These are phyloP conservation scores for Dioctria linearis DNA, from an alignment of 2,888 invertebrate genomes.

Conservation along the genomic window DNA sequence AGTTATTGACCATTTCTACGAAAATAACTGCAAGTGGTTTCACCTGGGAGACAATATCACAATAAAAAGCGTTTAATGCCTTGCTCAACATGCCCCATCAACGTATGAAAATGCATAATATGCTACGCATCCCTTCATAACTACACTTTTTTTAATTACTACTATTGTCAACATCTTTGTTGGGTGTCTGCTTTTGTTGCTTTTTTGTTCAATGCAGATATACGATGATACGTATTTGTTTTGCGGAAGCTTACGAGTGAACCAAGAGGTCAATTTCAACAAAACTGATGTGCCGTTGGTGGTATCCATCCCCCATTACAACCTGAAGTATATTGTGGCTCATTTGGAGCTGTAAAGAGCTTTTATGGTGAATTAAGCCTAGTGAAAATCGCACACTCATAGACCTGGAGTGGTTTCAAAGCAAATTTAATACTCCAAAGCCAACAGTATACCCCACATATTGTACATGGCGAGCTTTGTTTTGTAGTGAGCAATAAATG, in stretches of 20 bases:
- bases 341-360: neutral
- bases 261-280: neutral
- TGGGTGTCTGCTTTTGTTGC: too few relatives aligned
- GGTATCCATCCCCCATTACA: neutral
- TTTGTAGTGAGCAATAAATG: conserved; percentile 26
- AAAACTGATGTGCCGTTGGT: neutral
- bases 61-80: too few relatives aligned
- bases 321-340: conserved; percentile 1
- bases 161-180: too few relatives aligned
- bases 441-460: conserved; percentile 19
- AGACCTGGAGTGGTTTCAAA: neutral
- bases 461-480: conserved; percentile 11
- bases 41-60: too few relatives aligned
- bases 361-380: conserved; percentile 33
- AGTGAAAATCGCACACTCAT: neutral
- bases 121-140: too few relatives aligned
- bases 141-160: too few relatives aligned
- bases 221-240: too few relatives aligned
- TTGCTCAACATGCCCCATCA: too few relatives aligned
- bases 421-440: neutral
- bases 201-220: too few relatives aligned
- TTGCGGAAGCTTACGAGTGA: neutral
- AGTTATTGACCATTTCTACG: too few relatives aligned
- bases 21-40: too few relatives aligned
- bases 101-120: too few relatives aligned